These are phyloP conservation scores for Tuberolachnus salignus DNA, from an alignment of 2,888 invertebrate genomes.

Conservation along the genomic window DNA sequence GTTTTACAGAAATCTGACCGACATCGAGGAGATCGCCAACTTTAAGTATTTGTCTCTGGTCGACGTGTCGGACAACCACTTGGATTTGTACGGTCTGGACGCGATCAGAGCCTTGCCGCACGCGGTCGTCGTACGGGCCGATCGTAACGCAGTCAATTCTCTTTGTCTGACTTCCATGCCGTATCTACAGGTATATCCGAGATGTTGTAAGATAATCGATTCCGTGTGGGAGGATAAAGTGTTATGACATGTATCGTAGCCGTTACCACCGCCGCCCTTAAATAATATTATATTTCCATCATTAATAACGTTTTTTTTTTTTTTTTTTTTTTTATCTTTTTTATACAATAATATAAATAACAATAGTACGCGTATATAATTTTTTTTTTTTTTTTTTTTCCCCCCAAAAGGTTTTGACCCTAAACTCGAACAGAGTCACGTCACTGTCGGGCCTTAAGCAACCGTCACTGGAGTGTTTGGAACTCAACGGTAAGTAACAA, in stretches of 20 bases:
- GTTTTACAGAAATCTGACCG: too few species aligned
- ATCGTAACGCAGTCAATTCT: too few species aligned
- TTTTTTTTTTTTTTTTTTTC: slow-evolving; percentile 6
- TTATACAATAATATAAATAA: too few species aligned
- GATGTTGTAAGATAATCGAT: slow-evolving; percentile 37
- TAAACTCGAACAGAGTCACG: neutral
- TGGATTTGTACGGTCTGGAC: too few species aligned
- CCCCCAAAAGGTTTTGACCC: slow-evolving; percentile 8
- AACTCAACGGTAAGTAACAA: slow-evolving; percentile 13
- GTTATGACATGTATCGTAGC: slow-evolving; percentile 7
- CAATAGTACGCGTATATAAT: neutral
- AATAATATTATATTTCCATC: neutral
- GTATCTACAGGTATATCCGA: neutral
- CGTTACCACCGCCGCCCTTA: neutral
- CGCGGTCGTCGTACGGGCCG: too few species aligned
- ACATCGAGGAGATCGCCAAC: too few species aligned
- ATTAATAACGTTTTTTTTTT: slow-evolving; percentile 42
- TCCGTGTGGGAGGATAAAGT: slow-evolving; percentile 43
- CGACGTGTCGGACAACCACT: too few species aligned
- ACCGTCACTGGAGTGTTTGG: slow-evolving; percentile 1
- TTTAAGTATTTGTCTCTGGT: too few species aligned
- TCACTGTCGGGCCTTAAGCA: neutral
- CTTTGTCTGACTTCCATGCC: too few species aligned
- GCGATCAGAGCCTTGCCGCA: too few species aligned
- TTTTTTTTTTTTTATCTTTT: neutral